Evolutionary conservation across 2,113 vertebrate genomes (phyloP).

Genomic region (Amphiprion ocellaris): DNA sequence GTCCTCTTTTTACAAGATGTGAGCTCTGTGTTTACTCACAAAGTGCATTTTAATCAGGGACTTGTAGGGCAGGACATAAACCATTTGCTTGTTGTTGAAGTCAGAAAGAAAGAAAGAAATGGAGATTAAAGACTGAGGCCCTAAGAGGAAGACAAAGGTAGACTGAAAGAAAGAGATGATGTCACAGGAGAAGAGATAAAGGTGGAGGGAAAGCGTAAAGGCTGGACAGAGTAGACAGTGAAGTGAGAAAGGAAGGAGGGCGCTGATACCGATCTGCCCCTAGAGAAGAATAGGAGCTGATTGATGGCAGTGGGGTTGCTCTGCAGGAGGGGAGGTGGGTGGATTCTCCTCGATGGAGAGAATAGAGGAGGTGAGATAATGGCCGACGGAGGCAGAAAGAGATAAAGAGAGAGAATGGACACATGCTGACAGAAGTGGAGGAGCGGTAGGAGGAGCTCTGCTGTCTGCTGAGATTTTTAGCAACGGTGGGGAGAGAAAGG

Average conservation of each 20-base stretch:
- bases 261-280: slow-evolving; percentile 76
- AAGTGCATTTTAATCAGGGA: slow-evolving; percentile 63
- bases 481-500: slow-evolving; percentile 32
- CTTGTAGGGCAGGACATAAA: slow-evolving; percentile 27
- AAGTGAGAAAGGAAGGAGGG: slow-evolving; percentile 68
- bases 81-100: slow-evolving; percentile 42
- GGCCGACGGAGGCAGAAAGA: slow-evolving; percentile 59
- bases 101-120: slow-evolving; percentile 25
- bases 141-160: slow-evolving; percentile 47
- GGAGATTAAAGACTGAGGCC: slow-evolving; percentile 52
- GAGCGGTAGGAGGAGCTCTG: slow-evolving; percentile 62
- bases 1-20: slow-evolving; percentile 37
- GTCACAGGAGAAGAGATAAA: slow-evolving; percentile 67
- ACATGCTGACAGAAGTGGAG: slow-evolving; percentile 68
- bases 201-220: slow-evolving; percentile 64
- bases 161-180: slow-evolving; percentile 51
- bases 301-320: slow-evolving; percentile 79
- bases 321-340: slow-evolving; percentile 66
- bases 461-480: slow-evolving; percentile 72
- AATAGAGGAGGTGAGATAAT: slow-evolving; percentile 75
- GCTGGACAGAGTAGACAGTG: slow-evolving; percentile 67
- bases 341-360: slow-evolving; percentile 71
- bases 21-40: slow-evolving; percentile 40
- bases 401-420: slow-evolving; percentile 76
- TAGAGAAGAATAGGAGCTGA: slow-evolving; percentile 77